Base-by-base conservation (phyloP, 2,888 invertebrate species). In the Quadriops clusia region DNA sequence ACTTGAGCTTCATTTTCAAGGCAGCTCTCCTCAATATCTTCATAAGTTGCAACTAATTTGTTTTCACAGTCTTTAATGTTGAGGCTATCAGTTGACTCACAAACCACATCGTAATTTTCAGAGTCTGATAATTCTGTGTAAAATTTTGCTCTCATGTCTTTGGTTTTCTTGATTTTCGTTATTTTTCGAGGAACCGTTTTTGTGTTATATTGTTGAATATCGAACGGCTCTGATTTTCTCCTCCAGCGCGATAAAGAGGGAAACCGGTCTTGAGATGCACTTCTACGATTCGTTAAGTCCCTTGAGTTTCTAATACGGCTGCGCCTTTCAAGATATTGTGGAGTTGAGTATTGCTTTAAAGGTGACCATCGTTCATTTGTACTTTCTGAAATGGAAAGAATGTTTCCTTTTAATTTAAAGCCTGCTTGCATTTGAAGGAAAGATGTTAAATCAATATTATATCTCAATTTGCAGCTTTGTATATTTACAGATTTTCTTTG, bases 241-340 rank as follows among this genome's bases (percentile, higher is more conserved):
- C 79, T 62, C 77, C 78, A 77, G 32, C 70, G 74, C 5, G 74
- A 70, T 44, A 77, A 71, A 47, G 50, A 70, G 54, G 36, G 66
- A 62, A 56, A 72, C 4, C 65, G 61, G 40, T 72, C 72, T 14
- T 59, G 60, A 4, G 59, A 60, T 3, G 55, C 49, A 2, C 60
- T 52, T 23, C 58, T 42, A 29, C 57, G 41, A 25, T 47, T 39
- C 32, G 45, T 57, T 30, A 57, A 60, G 46, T 69, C 72, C 31
- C 70, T 64, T 2, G 61, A 59, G 50, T 73, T 75, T 46, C 74
- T 69, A 5, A 75, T 57, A 41, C 75, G 64, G 7, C 85, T 84
- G 15, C 90, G 67, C 42, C 83, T 77, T 54, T 93, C 90, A 36
- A 91, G 65, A 58, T 93, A 93, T 45, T 90, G 89, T 0, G 91